phyloP scores from a whole-genome alignment of 1,140 invertebrate genomes.

The Eriocheir sinensis region DNA sequence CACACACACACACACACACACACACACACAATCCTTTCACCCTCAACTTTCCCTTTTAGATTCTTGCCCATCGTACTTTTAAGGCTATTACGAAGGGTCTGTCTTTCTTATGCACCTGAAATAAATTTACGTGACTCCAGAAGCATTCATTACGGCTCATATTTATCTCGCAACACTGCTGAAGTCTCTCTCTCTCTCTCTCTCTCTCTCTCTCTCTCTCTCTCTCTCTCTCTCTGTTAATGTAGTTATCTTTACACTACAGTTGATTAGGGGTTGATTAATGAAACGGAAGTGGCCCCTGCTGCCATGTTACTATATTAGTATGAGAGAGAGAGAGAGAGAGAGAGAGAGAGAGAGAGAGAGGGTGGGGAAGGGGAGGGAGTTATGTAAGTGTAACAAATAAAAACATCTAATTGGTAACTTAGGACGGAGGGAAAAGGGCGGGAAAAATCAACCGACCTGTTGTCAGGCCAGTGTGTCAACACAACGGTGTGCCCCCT shows the following conservation, averaged over 20 bases:
- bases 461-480: conserved; percentile 41
- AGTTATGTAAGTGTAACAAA: conserved; percentile 15
- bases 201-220: conserved; percentile 22
- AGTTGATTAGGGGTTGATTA: too few species aligned
- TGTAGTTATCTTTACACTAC: background rate
- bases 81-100: too few species aligned
- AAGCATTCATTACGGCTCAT: background rate
- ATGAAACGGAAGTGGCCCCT: too few species aligned
- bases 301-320: too few species aligned
- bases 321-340: background rate
- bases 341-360: conserved; percentile 37
- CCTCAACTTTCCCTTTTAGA: too few species aligned
- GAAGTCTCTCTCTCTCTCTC: too few species aligned
- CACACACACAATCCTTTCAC: too few species aligned
- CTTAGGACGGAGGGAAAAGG: conserved; percentile 41
- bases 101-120: too few species aligned
- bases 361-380: background rate
- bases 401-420: background rate
- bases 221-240: too few species aligned
- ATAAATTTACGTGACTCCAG: too few species aligned
- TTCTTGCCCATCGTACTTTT: too few species aligned
- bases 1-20: too few species aligned
- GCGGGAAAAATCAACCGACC: conserved; percentile 54
- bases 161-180: background rate
- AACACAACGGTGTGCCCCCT: conserved; percentile 2